Evolutionary conservation across 1,140 invertebrate genomes (phyloP), one percentile per base, ranked within the genome.

Genomic region (Colletes latitarsis): DNA sequence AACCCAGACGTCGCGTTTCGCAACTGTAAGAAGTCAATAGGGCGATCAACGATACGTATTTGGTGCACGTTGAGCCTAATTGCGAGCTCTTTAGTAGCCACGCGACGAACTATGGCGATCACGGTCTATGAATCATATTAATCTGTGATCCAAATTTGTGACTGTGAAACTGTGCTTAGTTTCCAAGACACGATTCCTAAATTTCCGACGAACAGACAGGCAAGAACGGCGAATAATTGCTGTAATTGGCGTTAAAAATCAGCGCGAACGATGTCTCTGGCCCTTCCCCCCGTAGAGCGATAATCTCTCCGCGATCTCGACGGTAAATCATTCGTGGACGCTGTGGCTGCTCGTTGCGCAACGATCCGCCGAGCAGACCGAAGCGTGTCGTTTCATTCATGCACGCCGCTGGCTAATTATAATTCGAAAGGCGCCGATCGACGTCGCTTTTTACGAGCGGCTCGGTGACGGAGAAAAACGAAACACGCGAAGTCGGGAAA

Each of bases 391-490:
- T 75, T 83, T 83, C 82, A 83, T 83, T 83, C 82, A 83, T 83
- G 60, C 70, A 71, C 60, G 76, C 81, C 81, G 76, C 72, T 81
- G 77, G 77, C 77, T 83, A 83, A 83, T 83, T 83, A 83, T 75
- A 81, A 83, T 83, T 83, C 78, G 77, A 83, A 83, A 83, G 82
- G 79, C 69, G 30, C 57, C 81, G 70, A 79, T 80, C 67, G 58
- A 58, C 64, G 82, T 55, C 46, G 68, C 72, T 76, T 77, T 73
- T 55, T 46, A 43, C 55, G 64, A 63, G 21, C 30, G n/a, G 49
- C 15, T 52, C 62, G 60, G 41, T 46, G 62, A 19, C 49, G 43
- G 10, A 21, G 41, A 43, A 5, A 55, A 63, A 41, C 19, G 21
- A 60, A 64, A 41, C 60, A 75, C 5, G 6, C 49, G 17, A 58